Evolutionary conservation across 2,113 vertebrate species (phyloP).

Genomic region (Hypanus sabinus): DNA sequence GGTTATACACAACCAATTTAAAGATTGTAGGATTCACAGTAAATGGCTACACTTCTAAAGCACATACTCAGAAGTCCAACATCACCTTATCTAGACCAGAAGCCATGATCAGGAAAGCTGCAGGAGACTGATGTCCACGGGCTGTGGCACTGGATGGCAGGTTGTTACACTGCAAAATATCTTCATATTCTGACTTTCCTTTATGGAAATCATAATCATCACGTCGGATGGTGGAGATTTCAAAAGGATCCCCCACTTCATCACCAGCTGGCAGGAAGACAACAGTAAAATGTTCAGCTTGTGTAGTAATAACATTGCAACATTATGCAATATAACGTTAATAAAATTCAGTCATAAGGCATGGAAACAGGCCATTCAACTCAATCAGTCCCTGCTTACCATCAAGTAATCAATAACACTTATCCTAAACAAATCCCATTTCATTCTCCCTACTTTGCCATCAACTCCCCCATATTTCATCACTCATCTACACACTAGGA

Average conservation of each 20-base stretch:
- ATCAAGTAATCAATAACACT: too few species aligned
- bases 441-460: too few species aligned
- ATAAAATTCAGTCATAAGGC: too few species aligned
- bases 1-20: not conserved
- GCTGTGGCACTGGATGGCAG: conserved; percentile 61
- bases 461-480: too few species aligned
- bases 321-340: too few species aligned
- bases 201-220: conserved; percentile 70
- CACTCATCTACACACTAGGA: too few species aligned
- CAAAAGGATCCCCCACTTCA: conserved; percentile 61
- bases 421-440: too few species aligned
- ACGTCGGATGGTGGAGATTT: conserved; percentile 63
- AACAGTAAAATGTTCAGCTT: not conserved
- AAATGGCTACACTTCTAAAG: not conserved
- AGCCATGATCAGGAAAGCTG: conserved; percentile 70
- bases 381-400: too few species aligned
- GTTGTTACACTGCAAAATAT: conserved; percentile 66
- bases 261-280: conserved; percentile 55
- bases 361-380: too few species aligned
- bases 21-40: not conserved
- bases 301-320: too few species aligned
- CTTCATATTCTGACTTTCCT: conserved; percentile 69
- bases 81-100: conserved; percentile 65
- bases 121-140: conserved; percentile 64
- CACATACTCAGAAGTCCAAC: not conserved